Evolutionary conservation across 2,113 vertebrate species (phyloP).

Genomic region (Microcebus jonahi): DNA sequence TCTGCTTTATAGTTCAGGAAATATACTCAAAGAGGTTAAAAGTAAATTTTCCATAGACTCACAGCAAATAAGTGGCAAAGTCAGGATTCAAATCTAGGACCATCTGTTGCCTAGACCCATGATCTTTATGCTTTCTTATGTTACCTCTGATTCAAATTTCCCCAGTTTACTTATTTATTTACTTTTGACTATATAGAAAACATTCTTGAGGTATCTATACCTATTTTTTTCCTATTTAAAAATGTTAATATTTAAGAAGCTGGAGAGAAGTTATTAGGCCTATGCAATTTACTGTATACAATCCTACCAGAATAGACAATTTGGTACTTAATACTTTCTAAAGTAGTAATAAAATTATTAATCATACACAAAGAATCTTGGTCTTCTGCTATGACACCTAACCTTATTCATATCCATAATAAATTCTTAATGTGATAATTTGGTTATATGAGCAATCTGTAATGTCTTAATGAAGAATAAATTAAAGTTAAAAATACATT

Average conservation of each 20-base stretch:
- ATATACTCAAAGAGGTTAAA: neutral
- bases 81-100: neutral
- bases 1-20: neutral
- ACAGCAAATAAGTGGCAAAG: neutral
- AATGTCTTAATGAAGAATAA: conserved; percentile 48
- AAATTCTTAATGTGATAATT: conserved; percentile 52
- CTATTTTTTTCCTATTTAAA: conserved; percentile 39
- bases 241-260: conserved; percentile 17
- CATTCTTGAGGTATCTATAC: neutral
- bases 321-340: conserved; percentile 1
- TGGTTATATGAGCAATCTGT: neutral
- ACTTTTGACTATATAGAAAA: conserved; percentile 23
- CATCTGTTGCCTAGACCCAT: neutral
- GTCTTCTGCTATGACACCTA: neutral
- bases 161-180: conserved; percentile 17
- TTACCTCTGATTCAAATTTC: neutral
- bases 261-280: neutral
- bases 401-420: neutral
- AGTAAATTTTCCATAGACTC: conserved; percentile 13
- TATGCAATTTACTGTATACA: neutral
- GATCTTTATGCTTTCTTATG: neutral
- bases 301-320: neutral
- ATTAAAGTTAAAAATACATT: conserved; percentile 49
- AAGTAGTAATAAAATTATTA: conserved; percentile 9
- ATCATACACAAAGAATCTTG: conserved; percentile 13